A percentile compares a stretch with the other conserved stretches of the same genome.
Evolutionary conservation across 2,113 vertebrate genomes (phyloP).

Genomic region (Ciconia boyciana): DNA sequence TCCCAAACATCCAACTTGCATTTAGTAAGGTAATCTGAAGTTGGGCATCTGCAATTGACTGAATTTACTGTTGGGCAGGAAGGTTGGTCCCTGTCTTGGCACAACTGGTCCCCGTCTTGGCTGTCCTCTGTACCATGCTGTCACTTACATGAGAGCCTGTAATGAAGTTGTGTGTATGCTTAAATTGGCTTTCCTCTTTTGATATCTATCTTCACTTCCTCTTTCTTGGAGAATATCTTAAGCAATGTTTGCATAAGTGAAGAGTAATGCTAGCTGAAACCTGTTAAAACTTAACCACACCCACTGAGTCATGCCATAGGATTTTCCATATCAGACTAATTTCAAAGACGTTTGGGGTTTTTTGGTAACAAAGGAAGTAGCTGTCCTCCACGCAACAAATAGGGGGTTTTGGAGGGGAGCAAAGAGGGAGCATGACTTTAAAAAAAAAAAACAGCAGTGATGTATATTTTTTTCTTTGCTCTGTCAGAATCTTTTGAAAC

Average conservation of each 20-base stretch:
- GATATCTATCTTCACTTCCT: neutral
- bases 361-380: constrained; percentile 28
- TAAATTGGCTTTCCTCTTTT: neutral
- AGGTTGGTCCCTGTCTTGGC: neutral
- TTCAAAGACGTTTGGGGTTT: neutral
- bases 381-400: neutral
- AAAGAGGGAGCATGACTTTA: neutral
- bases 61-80: neutral
- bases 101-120: neutral
- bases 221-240: neutral
- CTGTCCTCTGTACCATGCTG: neutral
- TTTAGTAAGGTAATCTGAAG: neutral
- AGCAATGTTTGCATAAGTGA: neutral
- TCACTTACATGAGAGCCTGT: neutral
- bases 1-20: neutral
- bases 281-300: neutral
- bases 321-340: neutral
- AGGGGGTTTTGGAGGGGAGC: neutral
- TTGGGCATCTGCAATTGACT: neutral
- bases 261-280: neutral
- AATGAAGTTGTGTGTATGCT: neutral
- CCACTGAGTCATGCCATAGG: constrained; percentile 22
- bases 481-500: neutral
- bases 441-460: neutral
- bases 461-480: neutral